Evolutionary conservation across 2,888 invertebrate genomes (phyloP), one percentile per base, ranked within the genome.

Genomic region (Polydrusus tereticollis): DNA sequence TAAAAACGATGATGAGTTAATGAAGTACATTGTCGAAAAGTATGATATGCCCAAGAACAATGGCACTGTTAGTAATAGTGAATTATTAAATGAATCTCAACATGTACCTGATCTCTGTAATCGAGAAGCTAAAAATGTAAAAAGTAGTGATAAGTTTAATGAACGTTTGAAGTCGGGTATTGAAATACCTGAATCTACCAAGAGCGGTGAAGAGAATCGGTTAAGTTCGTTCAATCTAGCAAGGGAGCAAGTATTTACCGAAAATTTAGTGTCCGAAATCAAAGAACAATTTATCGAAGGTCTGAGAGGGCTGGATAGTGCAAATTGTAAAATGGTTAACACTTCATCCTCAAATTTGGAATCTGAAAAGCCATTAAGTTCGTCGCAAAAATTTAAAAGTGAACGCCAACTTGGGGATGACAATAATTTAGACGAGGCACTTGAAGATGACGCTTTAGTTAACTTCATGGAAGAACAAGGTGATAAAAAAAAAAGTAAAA

Each of bases 1-100:
- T 43, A 80, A 82, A 77, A 82, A 81, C 62, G 82, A 83, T 72
- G 79, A 82, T 47, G 75, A 77, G 26, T 70, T 83, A 52, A 81
- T 82, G 80, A 79, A 82, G 73, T 82, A 79, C 73, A 82, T 82
- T 29, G 80, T 47, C 41, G 14, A 20, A 23, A 55, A n/a, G 12
- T 14, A 36, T 41, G 55, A 65, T 55, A 41, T 12, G 12, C 55
- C 33, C n/a, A 21, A 14, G 41, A 52, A 43, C 18, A 41, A 38
- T 8, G 26, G n/a, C n/a, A n/a, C n/a, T n/a, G n/a, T n/a, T 43
- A 57, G 66, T 20, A 58, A 58, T 66, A 23, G 43, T 21, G 62
- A 60, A 29, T 16, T 60, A 43, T 33, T 20, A 65, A 69, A 74
- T 29, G 72, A 76, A 47, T 76, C 77, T 67, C 74, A 77, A 47